Base-by-base conservation (phyloP, 1,140 invertebrate species). In the Bombyx mori region DNA sequence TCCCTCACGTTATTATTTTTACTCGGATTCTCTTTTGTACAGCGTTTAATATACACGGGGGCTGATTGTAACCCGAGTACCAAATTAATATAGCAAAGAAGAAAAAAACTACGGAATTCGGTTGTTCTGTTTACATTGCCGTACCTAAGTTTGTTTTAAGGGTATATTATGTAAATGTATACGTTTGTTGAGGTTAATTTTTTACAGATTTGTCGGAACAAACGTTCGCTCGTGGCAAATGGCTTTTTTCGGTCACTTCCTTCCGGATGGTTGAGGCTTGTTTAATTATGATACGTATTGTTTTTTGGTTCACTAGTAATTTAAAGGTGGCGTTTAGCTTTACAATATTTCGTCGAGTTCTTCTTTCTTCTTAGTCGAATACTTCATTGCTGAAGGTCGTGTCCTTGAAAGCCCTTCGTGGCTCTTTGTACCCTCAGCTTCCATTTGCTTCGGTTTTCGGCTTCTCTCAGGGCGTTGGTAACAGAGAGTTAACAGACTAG, bases 31-130 rank as follows among this genome's bases (percentile, higher is more conserved):
- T 35, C 26, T 75, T 79, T 82, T 83, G 73, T 79, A 60, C 71
- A 65, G 76, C 77, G 67, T 75, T 76, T 77, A 71, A 70, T 70
- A 73, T 57, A 68, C 69, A 76, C 69, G 82, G 82, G 82, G 57
- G 52, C 63, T 62, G 66, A 69, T 71, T 75, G 81, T 75, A 86
- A 86, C 75, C 65, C 58, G 80, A 86, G 83, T 59, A 76, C 73
- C 80, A 83, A 86, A 86, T 86, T 86, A 86, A 82, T 86, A 83
- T 73, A 68, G 73, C 67, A 66, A 75, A 81, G 79, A 82, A 80
- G 12, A 77, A 77, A 81, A 80, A 82, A 80, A 77, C 69, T 79
- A 71, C 65, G 70, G 70, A 78, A 75, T 78, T 79, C 74, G 72
- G 71, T 71, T 62, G 68, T 60, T 68, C 66, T 79, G 80, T 83